Evolutionary conservation across 1,140 invertebrate genomes (phyloP), one percentile per base, ranked within the genome.

Genomic region (Lordiphosa stackelbergi): DNA sequence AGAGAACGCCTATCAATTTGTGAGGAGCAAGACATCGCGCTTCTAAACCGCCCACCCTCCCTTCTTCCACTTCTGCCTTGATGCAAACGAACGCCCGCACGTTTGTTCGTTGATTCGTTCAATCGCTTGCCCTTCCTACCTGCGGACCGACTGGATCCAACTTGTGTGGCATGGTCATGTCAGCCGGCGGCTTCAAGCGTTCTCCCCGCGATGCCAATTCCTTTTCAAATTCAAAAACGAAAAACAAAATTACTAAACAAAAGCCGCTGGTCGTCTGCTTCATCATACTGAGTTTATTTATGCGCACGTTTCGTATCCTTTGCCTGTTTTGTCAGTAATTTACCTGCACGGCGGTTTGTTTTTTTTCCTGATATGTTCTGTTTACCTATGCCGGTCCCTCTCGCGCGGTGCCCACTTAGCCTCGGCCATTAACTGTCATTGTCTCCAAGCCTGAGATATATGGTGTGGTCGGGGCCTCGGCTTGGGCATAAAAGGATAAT

Each of bases 401-500:
- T 37, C 47, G 45, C 53, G 41, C 56, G 53, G 61, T 63, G 62
- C 56, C 73, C 69, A 73, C 74, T 79, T 69, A 59, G 16, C 66
- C 41, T 35, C 31, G 62, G 48, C 71, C 56, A 71, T 75, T 75
- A 75, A 57, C 57, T 52, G 72, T 74, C 73, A 77, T 65, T 74
- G 72, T 73, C 69, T 64, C 53, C 52, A 51, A 47, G 54, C 48
- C 48, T 49, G 54, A 51, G 48, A 38, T 51, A 16, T 19, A 40
- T 51, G 49, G 37, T 28, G 36, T 19, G 49, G 16, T 52, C 22
- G 49, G 41, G 4, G 28, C 28, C 1, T 55, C 64, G 64, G 64
- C 64, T 47, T 68, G 66, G 64, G 58, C 75, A 61, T 61, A 70
- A 62, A 65, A 81, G 77, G 69, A 83, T 81, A 83, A 69, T 77